Conservation (phyloP, 1,140 invertebrate species). For the Cyphomyrmex costatus region DNA sequence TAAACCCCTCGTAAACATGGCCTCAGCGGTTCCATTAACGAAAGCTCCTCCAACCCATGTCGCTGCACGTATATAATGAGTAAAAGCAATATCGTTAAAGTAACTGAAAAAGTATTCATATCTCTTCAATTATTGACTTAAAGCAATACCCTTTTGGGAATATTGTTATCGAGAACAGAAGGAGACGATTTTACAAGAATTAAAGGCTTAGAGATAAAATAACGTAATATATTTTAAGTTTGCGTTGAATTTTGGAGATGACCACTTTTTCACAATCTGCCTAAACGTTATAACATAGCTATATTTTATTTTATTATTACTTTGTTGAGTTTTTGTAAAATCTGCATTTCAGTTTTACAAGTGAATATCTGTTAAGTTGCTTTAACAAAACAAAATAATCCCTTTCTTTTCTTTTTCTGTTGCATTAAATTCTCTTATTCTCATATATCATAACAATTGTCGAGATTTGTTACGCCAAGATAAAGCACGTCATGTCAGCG, state of each 20-base stretch:
- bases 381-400: too few species aligned
- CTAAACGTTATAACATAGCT: too few species aligned
- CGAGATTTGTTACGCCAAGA: neutral
- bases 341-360: too few species aligned
- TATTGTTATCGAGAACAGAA: neutral
- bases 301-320: too few species aligned
- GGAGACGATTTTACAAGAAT: too few species aligned
- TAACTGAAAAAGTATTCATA: too few species aligned
- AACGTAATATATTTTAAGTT: too few species aligned
- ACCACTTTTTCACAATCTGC: too few species aligned
- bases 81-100: neutral
- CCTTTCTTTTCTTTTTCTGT: neutral
- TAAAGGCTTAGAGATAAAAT: too few species aligned
- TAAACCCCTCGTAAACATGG: slow-evolving; percentile 90
- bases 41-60: slow-evolving; percentile 95
- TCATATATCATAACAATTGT: neutral
- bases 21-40: slow-evolving; percentile 94
- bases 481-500: neutral
- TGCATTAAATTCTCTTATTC: neutral
- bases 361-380: too few species aligned
- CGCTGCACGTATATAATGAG: slow-evolving; percentile 84
- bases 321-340: too few species aligned
- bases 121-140: neutral
- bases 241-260: too few species aligned
- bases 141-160: neutral